Evolutionary conservation across 2,113 vertebrate species (phyloP).

Genomic region (Cardinalis cardinalis): DNA sequence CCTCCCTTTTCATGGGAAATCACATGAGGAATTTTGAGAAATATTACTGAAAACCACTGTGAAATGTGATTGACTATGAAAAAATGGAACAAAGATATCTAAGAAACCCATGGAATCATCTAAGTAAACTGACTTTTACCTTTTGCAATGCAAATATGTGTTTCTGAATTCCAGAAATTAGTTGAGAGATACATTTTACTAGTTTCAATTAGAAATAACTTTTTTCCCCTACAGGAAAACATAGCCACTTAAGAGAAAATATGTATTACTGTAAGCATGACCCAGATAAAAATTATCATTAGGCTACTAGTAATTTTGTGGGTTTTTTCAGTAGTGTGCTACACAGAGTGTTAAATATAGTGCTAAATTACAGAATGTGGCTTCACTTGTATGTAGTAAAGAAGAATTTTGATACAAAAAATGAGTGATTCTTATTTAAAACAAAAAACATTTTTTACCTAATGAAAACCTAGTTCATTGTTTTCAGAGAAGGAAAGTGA

Average conservation of each 20-base stretch:
- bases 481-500: not conserved
- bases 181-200: not conserved
- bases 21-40: constrained; percentile 73
- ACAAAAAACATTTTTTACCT: not conserved
- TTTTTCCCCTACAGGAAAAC: not conserved
- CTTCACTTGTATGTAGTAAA: not conserved
- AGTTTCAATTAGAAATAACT: not conserved
- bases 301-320: not conserved
- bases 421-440: not conserved
- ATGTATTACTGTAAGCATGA: not conserved
- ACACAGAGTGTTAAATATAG: not conserved
- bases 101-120: constrained; percentile 11
- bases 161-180: not conserved
- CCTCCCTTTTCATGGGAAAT: constrained; percentile 76
- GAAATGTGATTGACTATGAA: constrained; percentile 66
- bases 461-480: not conserved
- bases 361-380: not conserved
- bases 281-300: not conserved
- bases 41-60: constrained; percentile 72
- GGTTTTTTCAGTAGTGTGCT: not conserved
- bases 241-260: not conserved
- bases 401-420: not conserved
- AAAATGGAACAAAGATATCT: constrained; percentile 62
- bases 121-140: not conserved
- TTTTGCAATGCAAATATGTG: not conserved